Base-by-base conservation (phyloP, 2,888 invertebrate species). In the Aphidius colemani region DNA sequence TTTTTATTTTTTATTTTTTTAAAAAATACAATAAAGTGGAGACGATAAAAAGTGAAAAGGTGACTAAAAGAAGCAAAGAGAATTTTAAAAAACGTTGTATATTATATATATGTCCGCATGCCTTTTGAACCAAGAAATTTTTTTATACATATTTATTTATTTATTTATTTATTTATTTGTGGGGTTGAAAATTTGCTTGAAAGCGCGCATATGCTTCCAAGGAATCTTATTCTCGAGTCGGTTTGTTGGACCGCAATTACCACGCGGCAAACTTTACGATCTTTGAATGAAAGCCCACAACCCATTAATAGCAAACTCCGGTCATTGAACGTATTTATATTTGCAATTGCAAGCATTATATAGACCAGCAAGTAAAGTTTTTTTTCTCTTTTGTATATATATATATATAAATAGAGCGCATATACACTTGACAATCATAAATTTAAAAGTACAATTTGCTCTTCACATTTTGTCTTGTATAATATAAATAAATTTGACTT, bases 291-390 rank as follows among this genome's bases (percentile, higher is more conserved):
- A 70, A 66, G 70, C 67, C 61, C 61, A 66, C 30, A 30, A 0
- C 68, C 67, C 70, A 53, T 69, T 70, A 69, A 71, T 70, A 71
- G 69, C 69, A 66, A 69, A 71, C 66, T 66, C 68, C 66, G 66
- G 66, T 66, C 68, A 70, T 65, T 63, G 67, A 66, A 63, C 62
- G 67, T 30, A 5, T 30, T 5, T 30, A 30, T 30, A 18, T 18
- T 18, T 18, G 13, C 13, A 18, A 18, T 30, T 30, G 30, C 5
- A 30, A 30, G 30, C 30, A 30, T 30, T 30, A 30, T 30, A 30
- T 30, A 30, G 30, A 30, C 13, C 13, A 18, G 10, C 45, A n/a
- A n/a, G n/a, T 9, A 11, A 30, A 39, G 56, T 7, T 18, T 11
- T 41, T 7, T 13, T 41, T n/a, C 6, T 11, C 13, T 10, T 30